Evolutionary conservation across 1,140 invertebrate species (phyloP), one percentile per base, ranked within the genome.

Genomic region (Dendrolimus kikuchii): DNA sequence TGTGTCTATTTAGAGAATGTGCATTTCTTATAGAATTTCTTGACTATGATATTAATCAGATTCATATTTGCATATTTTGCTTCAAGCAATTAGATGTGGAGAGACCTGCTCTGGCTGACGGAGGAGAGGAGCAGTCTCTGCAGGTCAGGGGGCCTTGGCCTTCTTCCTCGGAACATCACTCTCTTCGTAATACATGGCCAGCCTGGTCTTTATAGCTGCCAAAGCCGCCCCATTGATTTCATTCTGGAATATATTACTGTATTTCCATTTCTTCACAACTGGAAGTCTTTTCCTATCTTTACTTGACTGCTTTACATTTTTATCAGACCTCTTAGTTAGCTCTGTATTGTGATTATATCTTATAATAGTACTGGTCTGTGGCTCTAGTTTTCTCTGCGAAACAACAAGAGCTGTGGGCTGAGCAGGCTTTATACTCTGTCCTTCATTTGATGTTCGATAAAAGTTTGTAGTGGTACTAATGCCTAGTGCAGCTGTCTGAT

Each of bases 171-270:
- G 77, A n/a, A 74, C 78, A 61, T 86, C 83, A 71, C 76, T 81
- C 60, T 87, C 86, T 42, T 82, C 78, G 71, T 87, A 88, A 53
- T 88, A 88, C 77, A 87, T 84, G 5, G 77, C 81, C 37, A 88
- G 64, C 45, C 87, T 75, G n/a, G 86, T 88, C 68, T 88, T 88
- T 10, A 88, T 88, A 38, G 87, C 87, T 40, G 81, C 75, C 7
- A 88, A 63, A 41, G 83, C 85, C 42, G 81, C 82, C 40, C 87
- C 87, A 72, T 88, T 88, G 5, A 88, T 88, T 64, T 87, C 85
- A 63, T 88, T 83, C 69, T 88, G 86, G 58, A 88, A 88, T 61
- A 88, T 85, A 53, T 85, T 86, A 8, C 79, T 87, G 57, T 88
- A 88, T 57, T 86, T 71, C 87, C 87, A 88, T 54, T 88, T 85